phyloP scores from a whole-genome alignment of 2,888 invertebrate genomes.

The Brachyopa scutellaris region DNA sequence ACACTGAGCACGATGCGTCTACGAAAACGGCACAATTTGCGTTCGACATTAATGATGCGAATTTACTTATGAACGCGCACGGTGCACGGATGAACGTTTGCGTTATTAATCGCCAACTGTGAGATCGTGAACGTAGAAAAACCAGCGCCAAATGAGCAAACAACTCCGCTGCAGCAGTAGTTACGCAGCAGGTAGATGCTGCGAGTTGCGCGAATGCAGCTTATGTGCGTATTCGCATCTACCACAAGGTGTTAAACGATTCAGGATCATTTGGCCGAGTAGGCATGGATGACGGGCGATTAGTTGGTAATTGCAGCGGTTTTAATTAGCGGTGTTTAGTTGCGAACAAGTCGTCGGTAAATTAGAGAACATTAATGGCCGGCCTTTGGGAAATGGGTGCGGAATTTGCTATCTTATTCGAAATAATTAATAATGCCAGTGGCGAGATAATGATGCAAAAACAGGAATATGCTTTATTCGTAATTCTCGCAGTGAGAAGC shows the following conservation, averaged over 20 bases:
- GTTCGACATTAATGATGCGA: slow-evolving; percentile 65
- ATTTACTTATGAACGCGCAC: slow-evolving; percentile 11
- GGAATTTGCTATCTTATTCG: slow-evolving; percentile 25
- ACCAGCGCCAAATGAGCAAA: slow-evolving; percentile 43
- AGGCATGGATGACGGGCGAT: slow-evolving; percentile 63
- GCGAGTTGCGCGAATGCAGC: background rate
- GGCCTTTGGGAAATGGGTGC: slow-evolving; percentile 46
- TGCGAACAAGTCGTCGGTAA: slow-evolving; percentile 68
- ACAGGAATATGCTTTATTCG: no score
- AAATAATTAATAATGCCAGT: slow-evolving; percentile 28
- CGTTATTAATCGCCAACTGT: slow-evolving; percentile 63
- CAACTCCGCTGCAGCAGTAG: slow-evolving; percentile 38
- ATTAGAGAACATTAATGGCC: slow-evolving; percentile 52
- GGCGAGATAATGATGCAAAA: background rate
- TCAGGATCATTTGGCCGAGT: slow-evolving; percentile 58
- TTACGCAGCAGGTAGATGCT: background rate
- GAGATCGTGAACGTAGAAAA: slow-evolving; percentile 20
- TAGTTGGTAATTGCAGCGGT: slow-evolving; percentile 63
- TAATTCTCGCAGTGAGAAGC: no score
- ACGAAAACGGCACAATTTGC: slow-evolving; percentile 48
- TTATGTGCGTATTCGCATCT: slow-evolving; percentile 45
- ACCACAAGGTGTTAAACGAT: slow-evolving; percentile 64
- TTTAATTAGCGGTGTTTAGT: slow-evolving; percentile 70
- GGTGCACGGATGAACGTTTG: slow-evolving; percentile 39
- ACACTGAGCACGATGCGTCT: slow-evolving; percentile 17